Base-by-base conservation (phyloP, 2,797 vertebrate genomes). In the Cygnus olor region DNA sequence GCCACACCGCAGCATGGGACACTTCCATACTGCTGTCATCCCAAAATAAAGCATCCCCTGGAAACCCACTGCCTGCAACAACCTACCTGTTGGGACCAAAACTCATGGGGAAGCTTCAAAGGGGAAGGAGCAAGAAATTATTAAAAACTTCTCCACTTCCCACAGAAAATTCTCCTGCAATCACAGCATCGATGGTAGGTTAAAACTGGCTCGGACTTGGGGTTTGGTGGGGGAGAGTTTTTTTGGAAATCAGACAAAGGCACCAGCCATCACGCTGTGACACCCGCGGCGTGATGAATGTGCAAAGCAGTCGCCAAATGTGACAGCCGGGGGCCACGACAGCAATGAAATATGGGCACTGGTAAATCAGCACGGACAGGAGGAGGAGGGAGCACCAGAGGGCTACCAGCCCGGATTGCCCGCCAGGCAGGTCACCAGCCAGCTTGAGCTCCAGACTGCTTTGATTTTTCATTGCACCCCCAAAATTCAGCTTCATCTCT, bases 401-500 rank as follows among this genome's bases (percentile, higher is more conserved):
- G 18, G 16, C 8, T 32, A 79, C 47, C 58, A 69, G 91, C 64
- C 70, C 34, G 45, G 9, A 14, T 30, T 38, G 28, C 47, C 82
- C 70, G 14, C 38, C 4, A 45, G 78, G 71, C 69, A 70, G 30
- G 40, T 40, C 5, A 0, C 10, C 3, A 2, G 54, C 25, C 53
- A 58, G 42, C n/a, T 54, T 20, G 40, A 76, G 69, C 90, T 80
- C 88, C 78, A 94, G 40, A 54, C 32, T 6, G 40, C 28, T 72
- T 58, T 73, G 38, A 56, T 82, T 85, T 88, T 71, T 77, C 84
- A 80, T 38, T 63, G 28, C 77, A 83, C 27, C 47, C 77, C 85
- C 76, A 94, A 81, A 49, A 49, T 49, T 32, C 21, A 18, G 76
- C 82, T 86, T 47, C 91, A 95, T 69, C 83, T 49, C 85, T 95